These are phyloP conservation scores for Drosophila baimaii DNA, from an alignment of 1,140 invertebrate species.

Conservation along the genomic window DNA sequence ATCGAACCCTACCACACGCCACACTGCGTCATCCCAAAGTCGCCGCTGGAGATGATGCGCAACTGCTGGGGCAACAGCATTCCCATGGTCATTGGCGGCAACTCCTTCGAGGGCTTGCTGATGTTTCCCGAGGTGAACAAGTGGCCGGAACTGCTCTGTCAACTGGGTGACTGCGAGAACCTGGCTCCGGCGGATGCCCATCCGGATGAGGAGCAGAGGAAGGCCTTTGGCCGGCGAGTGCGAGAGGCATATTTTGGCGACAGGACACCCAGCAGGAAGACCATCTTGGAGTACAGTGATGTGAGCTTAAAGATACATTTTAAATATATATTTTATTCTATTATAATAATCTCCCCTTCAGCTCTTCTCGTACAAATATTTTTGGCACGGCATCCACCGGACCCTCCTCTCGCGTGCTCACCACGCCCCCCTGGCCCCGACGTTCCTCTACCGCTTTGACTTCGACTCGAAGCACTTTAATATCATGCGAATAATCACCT, in stretches of 20 bases:
- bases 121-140: constrained; percentile 75
- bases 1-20: constrained; percentile 76
- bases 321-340: no score
- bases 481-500: constrained; percentile 83
- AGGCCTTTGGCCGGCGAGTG: constrained; percentile 58
- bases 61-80: constrained; percentile 83
- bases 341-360: no score
- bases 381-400: constrained; percentile 84
- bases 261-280: constrained; percentile 55
- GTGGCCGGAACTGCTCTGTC: constrained; percentile 68
- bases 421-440: constrained; percentile 76
- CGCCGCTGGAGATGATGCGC: constrained; percentile 80
- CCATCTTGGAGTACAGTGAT: constrained; percentile 78
- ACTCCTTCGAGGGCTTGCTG: constrained; percentile 83
- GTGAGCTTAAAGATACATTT: constrained; percentile 45
- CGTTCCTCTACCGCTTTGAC: constrained; percentile 85
- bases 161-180: constrained; percentile 69
- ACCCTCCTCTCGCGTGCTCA: constrained; percentile 75
- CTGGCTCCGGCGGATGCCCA: constrained; percentile 68
- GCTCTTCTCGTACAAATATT: constrained; percentile 84
- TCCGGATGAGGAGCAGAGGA: constrained; percentile 63
- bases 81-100: constrained; percentile 84
- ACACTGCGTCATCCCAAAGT: constrained; percentile 75
- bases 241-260: constrained; percentile 69
- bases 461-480: constrained; percentile 83